Evolutionary conservation across 2,797 vertebrate species (phyloP).

Genomic region (Otus scops): DNA sequence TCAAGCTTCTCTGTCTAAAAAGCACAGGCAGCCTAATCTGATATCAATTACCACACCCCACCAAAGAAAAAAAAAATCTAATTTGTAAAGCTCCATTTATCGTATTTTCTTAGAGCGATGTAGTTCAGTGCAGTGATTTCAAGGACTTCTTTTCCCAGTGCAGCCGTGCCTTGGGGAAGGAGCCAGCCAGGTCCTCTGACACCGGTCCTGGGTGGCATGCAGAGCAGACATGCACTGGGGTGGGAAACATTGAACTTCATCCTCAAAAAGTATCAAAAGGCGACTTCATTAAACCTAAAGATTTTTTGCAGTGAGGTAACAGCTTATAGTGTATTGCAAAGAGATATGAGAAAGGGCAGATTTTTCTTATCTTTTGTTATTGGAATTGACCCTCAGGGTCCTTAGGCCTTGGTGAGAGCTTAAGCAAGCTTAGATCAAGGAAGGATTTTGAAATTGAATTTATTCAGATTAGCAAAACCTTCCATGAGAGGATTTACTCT

Average conservation of each 20-base stretch:
- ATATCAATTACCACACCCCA: accelerated
- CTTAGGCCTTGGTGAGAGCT: constrained; percentile 80
- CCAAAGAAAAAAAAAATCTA: background rate
- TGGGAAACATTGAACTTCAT: constrained; percentile 66
- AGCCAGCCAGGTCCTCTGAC: background rate
- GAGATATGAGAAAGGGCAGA: constrained; percentile 77
- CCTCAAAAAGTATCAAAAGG: constrained; percentile 67
- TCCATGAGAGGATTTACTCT: constrained; percentile 81
- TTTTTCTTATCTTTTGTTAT: constrained; percentile 81
- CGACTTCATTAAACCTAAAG: constrained; percentile 76
- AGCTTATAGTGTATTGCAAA: constrained; percentile 68
- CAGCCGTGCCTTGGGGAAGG: background rate
- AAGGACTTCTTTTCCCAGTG: background rate
- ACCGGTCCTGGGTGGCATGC: background rate
- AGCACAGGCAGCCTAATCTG: background rate
- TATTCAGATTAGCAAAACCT: constrained; percentile 87
- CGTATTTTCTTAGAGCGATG: background rate
- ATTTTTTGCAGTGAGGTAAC: constrained; percentile 74
- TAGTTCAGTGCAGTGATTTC: background rate
- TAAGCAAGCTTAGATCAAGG: constrained; percentile 89
- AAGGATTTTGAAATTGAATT: constrained; percentile 90
- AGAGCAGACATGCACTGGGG: background rate
- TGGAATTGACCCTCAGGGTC: constrained; percentile 83
- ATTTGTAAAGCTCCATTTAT: background rate
- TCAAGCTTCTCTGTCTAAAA: background rate